These are phyloP conservation scores for Drosophila neocordata DNA, from an alignment of 1,140 invertebrate genomes.

Conservation along the genomic window DNA sequence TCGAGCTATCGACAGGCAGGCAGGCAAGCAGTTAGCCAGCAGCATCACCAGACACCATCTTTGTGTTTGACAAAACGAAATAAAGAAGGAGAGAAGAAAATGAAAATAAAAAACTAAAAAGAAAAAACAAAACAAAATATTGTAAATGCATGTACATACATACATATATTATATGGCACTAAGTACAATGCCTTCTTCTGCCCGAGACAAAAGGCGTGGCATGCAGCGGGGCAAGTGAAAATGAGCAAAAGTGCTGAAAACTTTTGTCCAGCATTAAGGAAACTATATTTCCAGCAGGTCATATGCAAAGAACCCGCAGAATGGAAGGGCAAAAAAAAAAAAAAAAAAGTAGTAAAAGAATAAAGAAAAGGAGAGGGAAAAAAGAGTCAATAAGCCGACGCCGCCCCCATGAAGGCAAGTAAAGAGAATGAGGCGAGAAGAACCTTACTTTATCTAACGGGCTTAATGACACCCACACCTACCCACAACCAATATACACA, in stretches of 20 bases:
- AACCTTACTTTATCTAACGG: conserved; percentile 62
- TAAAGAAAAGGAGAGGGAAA: conserved; percentile 25
- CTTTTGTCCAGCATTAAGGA: conserved; percentile 15
- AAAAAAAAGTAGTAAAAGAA: conserved; percentile 23
- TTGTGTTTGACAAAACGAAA: conserved; percentile 31
- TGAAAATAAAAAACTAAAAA: too few species aligned
- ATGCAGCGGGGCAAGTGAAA: neutral
- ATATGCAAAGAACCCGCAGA: conserved; percentile 61
- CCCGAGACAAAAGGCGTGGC: conserved; percentile 31
- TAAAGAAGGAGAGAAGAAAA: conserved; percentile 6
- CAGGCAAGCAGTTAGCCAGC: conserved; percentile 28
- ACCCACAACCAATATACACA: conserved; percentile 22
- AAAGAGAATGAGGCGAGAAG: conserved; percentile 6
- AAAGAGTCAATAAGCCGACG: conserved; percentile 54
- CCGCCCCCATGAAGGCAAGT: conserved; percentile 1
- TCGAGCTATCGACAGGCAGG: conserved; percentile 72
- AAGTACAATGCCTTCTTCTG: conserved; percentile 47
- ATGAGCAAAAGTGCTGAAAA: conserved; percentile 26
- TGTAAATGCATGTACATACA: conserved; percentile 23
- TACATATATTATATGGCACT: conserved; percentile 34
- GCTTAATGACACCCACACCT: conserved; percentile 73
- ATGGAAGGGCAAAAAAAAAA: neutral
- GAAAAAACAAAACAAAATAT: conserved; percentile 6
- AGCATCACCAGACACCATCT: conserved; percentile 62
- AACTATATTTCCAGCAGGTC: conserved; percentile 39